Evolutionary conservation across 2,797 vertebrate species (phyloP).

Genomic region (Natrix natrix): DNA sequence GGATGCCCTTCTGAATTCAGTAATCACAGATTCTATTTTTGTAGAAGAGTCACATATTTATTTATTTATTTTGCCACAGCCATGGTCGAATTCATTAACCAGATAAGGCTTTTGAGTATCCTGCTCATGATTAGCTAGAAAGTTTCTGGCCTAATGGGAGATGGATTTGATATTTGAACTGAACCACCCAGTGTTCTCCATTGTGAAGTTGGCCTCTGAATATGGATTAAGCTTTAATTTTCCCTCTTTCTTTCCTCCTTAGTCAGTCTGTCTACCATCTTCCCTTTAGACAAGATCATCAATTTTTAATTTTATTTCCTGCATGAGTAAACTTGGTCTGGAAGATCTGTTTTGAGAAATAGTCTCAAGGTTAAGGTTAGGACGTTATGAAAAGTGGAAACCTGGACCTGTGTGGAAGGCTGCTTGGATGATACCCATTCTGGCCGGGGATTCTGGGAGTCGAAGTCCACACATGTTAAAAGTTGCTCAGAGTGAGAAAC

Average conservation of each 20-base stretch:
- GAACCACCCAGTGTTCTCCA: background rate
- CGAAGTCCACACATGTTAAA: background rate
- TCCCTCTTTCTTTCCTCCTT: no score
- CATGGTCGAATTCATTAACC: background rate
- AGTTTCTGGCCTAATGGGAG: background rate
- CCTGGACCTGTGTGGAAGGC: background rate
- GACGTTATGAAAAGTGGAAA: background rate
- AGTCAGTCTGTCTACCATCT: background rate
- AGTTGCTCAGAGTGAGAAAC: background rate
- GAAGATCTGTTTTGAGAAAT: background rate
- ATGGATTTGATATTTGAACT: background rate
- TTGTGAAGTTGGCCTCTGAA: background rate
- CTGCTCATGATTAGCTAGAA: background rate
- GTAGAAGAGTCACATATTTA: background rate
- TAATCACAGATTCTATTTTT: background rate
- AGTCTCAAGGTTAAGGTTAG: background rate
- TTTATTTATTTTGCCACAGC: background rate
- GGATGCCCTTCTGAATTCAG: background rate
- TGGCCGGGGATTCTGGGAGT: background rate
- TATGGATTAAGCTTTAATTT: background rate
- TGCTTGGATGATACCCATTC: background rate
- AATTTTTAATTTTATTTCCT: background rate
- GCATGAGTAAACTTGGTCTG: background rate
- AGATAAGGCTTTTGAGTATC: background rate
- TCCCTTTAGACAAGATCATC: background rate